Conservation (phyloP, 2,797 vertebrate species). For the Peromyscus attwateri region DNA sequence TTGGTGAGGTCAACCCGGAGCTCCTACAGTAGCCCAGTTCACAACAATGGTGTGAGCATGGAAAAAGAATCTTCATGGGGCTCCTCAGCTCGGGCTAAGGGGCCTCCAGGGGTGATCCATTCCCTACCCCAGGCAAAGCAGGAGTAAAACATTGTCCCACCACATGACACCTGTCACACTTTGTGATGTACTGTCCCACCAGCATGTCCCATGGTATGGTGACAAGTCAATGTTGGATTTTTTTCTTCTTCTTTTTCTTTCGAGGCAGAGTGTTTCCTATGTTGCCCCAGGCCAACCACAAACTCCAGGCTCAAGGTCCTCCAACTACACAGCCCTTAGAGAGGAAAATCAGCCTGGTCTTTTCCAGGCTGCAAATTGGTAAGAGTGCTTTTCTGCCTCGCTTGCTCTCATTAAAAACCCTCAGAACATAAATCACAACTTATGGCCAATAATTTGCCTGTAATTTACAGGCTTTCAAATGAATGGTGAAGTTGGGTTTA, state of each 20-base stretch:
- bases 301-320: not conserved
- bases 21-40: not conserved
- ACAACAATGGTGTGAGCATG: not conserved
- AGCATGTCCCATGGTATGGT: not conserved
- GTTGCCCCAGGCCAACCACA: not conserved
- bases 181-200: not conserved
- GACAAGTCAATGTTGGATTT: not conserved
- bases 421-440: constrained; percentile 66
- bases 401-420: constrained; percentile 57
- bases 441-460: constrained; percentile 56
- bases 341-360: not conserved
- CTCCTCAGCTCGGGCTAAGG: not conserved
- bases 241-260: not conserved
- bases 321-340: not conserved
- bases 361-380: not conserved
- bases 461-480: constrained; percentile 68
- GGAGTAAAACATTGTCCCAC: no score
- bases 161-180: no score
- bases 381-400: constrained; percentile 30
- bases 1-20: not conserved
- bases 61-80: not conserved
- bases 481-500: constrained; percentile 63
- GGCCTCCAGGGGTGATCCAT: not conserved
- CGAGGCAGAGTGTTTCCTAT: not conserved
- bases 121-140: not conserved